Conservation (phyloP, 2,888 invertebrate species). For the Caenorhabditis sp. region DNA sequence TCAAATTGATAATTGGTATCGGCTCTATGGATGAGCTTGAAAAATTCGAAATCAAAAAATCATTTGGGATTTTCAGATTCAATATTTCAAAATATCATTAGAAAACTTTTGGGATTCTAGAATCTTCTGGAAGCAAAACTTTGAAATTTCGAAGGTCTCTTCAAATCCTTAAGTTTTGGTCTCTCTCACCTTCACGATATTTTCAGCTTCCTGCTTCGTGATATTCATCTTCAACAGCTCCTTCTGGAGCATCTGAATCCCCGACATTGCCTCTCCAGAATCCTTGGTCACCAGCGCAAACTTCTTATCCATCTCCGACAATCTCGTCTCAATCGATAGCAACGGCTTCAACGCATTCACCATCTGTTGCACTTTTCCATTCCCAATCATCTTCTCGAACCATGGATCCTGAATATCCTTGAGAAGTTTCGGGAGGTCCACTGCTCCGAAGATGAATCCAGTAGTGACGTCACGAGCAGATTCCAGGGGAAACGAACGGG, state of each 20-base stretch:
- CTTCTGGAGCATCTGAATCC: neutral
- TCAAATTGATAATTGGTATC: too few species aligned
- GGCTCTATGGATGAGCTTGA: too few species aligned
- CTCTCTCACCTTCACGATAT: neutral
- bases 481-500: neutral
- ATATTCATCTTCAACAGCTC: neutral
- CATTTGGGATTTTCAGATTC: too few species aligned
- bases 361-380: neutral
- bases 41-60: too few species aligned
- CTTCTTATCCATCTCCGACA: neutral
- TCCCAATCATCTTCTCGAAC: neutral
- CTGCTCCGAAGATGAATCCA: neutral
- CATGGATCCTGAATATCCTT: conserved; percentile 8
- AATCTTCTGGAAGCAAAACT: too few species aligned
- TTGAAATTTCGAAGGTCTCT: too few species aligned
- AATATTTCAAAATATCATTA: too few species aligned
- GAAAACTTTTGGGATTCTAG: too few species aligned
- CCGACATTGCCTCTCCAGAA: neutral
- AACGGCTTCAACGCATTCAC: conserved; percentile 5
- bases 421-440: neutral
- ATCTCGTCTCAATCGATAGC: neutral
- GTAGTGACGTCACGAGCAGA: neutral
- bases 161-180: too few species aligned
- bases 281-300: neutral
- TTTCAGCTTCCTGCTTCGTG: neutral